Evolutionary conservation across 2,888 invertebrate genomes (phyloP).

Genomic region (Aleiodes alternator): DNA sequence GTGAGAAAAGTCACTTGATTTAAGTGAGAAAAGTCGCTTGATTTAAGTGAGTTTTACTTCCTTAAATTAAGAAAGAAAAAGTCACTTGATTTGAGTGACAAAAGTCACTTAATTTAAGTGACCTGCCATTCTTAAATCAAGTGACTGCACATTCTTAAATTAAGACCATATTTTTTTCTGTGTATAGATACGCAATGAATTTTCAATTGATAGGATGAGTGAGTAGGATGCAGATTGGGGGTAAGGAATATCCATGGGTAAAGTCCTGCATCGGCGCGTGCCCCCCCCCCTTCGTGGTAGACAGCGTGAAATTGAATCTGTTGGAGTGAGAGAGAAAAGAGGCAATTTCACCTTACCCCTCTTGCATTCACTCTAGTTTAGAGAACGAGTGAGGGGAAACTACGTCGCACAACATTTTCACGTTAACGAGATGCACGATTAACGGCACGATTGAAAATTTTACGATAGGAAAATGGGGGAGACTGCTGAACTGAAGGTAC

Average conservation of each 20-base stretch:
- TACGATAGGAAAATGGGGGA: neutral
- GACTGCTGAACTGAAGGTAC: neutral
- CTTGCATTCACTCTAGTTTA: conserved; percentile 1
- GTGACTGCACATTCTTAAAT: too few relatives aligned
- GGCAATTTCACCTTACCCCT: conserved; percentile 13
- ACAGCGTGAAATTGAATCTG: conserved; percentile 50
- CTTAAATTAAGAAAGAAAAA: too few relatives aligned
- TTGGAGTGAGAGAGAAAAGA: conserved; percentile 10
- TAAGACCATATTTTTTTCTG: too few relatives aligned
- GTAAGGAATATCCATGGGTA: neutral
- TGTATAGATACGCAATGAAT: conserved; percentile 18
- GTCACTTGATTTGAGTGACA: too few relatives aligned
- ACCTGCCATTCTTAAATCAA: too few relatives aligned
- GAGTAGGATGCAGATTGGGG: neutral
- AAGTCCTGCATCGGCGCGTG: conserved; percentile 29
- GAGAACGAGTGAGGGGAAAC: neutral
- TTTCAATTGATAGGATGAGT: conserved; percentile 16
- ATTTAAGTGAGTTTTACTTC: too few relatives aligned
- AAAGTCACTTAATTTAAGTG: too few relatives aligned
- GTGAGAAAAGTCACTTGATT: too few relatives aligned
- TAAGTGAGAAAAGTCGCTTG: too few relatives aligned
- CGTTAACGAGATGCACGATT: conserved; percentile 42
- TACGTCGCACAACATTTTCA: conserved; percentile 28
- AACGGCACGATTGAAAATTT: conserved; percentile 32
- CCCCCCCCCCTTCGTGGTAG: conserved; percentile 25